A percentile compares a stretch with the other conserved stretches of the same genome.
Evolutionary conservation across 2,113 vertebrate genomes (phyloP).

Genomic region (Colistium nudipinnis): DNA sequence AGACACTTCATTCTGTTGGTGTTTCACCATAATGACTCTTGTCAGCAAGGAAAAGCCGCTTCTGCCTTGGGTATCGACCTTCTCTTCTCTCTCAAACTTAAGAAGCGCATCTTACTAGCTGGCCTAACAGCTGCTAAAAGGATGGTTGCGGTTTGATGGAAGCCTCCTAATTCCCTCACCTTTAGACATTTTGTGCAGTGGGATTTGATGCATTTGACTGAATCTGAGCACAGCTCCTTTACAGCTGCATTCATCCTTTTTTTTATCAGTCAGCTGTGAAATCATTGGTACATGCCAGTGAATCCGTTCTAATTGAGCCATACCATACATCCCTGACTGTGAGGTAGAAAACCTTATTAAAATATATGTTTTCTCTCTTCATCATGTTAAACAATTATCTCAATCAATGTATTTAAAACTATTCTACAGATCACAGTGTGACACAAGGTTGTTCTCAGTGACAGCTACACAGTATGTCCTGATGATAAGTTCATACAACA

Average conservation of each 20-base stretch:
- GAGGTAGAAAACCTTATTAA: no score
- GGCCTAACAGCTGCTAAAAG: no score
- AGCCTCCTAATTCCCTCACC: no score
- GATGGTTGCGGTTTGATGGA: no score
- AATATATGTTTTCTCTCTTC: no score
- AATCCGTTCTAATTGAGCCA: no score
- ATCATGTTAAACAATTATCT: background rate
- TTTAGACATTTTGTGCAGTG: background rate
- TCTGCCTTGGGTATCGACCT: slow-evolving; percentile 44
- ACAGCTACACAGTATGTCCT: slow-evolving; percentile 26
- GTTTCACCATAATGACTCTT: slow-evolving; percentile 46
- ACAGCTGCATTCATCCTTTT: background rate
- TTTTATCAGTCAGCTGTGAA: no score
- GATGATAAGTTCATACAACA: slow-evolving; percentile 22
- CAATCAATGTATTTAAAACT: background rate
- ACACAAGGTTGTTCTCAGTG: background rate
- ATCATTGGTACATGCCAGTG: no score
- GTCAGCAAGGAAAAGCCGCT: slow-evolving; percentile 27
- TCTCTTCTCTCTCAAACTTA: no score
- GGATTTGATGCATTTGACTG: background rate
- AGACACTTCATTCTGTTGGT: slow-evolving; percentile 44
- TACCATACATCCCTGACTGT: no score
- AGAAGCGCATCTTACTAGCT: no score
- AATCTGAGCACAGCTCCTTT: background rate
- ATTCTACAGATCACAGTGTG: background rate